Conservation (phyloP, 1,140 invertebrate species). For the Marisa cornuarietis region DNA sequence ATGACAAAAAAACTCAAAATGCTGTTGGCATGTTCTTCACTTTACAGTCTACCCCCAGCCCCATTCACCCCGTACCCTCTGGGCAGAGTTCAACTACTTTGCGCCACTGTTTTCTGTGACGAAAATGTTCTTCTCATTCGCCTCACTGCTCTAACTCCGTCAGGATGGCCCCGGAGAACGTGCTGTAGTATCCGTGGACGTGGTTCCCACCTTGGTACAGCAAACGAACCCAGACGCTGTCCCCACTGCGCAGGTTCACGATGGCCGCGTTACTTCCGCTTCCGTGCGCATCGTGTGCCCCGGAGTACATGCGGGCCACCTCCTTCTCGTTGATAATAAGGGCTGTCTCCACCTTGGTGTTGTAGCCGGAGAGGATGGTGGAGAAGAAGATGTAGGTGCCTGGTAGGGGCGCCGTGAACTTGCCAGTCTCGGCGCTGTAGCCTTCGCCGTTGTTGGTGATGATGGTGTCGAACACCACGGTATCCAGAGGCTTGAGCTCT, state of each 20-base stretch:
- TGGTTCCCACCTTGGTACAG: conserved; percentile 39
- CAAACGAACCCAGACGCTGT: conserved; percentile 35
- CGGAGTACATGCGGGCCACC: conserved; percentile 41
- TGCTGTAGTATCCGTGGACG: conserved; percentile 46
- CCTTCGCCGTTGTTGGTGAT: conserved; percentile 36
- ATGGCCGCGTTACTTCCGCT: conserved; percentile 40
- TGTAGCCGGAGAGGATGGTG: conserved; percentile 41
- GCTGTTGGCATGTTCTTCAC: no score
- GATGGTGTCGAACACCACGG: conserved; percentile 37
- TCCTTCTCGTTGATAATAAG: conserved; percentile 43
- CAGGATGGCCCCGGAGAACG: conserved; percentile 37
- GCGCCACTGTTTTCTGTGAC: no score
- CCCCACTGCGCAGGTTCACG: conserved; percentile 34
- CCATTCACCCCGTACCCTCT: no score
- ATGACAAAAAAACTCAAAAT: no score
- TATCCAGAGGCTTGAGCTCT: conserved; percentile 37
- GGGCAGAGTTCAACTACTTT: no score
- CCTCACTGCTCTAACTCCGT: conserved; percentile 5
- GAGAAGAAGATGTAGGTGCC: conserved; percentile 37
- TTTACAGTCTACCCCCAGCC: no score
- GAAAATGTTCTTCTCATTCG: neutral
- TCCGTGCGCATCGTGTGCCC: conserved; percentile 45
- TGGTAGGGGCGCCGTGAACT: conserved; percentile 30
- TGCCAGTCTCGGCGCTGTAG: conserved; percentile 32
- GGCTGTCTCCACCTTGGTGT: conserved; percentile 43